Evolutionary conservation across 2,797 vertebrate genomes (phyloP).

Genomic region (Chlorospingus flavigularis): DNA sequence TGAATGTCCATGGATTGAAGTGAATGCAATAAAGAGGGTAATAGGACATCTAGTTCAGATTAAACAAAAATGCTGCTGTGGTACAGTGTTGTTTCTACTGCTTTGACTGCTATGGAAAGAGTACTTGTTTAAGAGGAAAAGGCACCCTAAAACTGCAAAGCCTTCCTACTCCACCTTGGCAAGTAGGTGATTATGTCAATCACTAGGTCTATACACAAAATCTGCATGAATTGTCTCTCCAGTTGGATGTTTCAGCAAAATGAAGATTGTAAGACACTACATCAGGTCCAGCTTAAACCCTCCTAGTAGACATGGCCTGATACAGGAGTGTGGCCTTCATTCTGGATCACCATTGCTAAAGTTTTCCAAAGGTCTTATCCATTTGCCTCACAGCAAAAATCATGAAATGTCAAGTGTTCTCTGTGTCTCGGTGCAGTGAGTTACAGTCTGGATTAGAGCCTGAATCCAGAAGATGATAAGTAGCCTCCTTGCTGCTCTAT

Average conservation of each 20-base stretch:
- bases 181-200: background rate
- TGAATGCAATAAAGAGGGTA: background rate
- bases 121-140: background rate
- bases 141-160: background rate
- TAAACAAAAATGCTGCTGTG: conserved; percentile 39
- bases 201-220: background rate
- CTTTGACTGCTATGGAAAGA: background rate
- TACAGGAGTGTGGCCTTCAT: accelerated
- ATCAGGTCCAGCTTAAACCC: background rate
- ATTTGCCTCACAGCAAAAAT: background rate
- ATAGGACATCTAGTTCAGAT: conserved; percentile 27
- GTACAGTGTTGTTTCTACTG: background rate
- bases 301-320: background rate
- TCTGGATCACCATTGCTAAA: background rate
- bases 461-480: background rate
- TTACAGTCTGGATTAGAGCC: background rate
- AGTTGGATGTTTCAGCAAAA: background rate
- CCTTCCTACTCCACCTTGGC: background rate
- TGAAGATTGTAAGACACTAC: background rate
- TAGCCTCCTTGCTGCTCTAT: background rate
- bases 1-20: background rate
- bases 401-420: background rate
- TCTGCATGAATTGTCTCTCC: background rate
- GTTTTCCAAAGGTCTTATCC: background rate
- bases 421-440: background rate